Conservation (phyloP, 2,797 vertebrate species). For the Ceryle rudis region DNA sequence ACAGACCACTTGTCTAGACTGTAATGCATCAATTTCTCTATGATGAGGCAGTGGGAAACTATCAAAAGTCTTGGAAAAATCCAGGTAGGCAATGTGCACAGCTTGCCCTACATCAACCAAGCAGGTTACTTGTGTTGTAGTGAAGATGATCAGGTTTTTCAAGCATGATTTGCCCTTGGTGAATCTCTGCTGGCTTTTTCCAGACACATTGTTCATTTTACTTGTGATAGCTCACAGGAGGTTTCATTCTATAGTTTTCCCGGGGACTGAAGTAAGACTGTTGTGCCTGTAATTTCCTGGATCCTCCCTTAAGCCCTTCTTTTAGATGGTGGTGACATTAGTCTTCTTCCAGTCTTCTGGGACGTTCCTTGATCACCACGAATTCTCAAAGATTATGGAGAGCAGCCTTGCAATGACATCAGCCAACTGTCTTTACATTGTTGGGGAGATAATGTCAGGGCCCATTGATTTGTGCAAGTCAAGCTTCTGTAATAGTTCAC, state of each 20-base stretch:
- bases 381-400: not conserved
- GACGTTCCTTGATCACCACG: not conserved
- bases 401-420: not conserved
- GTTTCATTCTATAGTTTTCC: not conserved
- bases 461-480: too few species aligned
- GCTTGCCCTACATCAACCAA: not conserved
- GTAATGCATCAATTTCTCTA: not conserved
- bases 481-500: too few species aligned
- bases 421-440: not conserved
- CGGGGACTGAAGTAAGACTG: not conserved
- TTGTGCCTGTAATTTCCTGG: not conserved
- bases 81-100: too few species aligned
- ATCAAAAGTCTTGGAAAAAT: too few species aligned
- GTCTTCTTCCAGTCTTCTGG: not conserved
- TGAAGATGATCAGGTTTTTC: not conserved
- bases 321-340: not conserved
- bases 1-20: not conserved
- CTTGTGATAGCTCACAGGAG: not conserved
- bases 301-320: not conserved
- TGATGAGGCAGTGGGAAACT: not conserved
- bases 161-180: not conserved
- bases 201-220: not conserved
- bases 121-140: not conserved
- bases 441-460: too few species aligned
- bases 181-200: not conserved